Percentiles rank a stretch among this genome's conserved stretches.
Conservation (phyloP, 2,888 invertebrate genomes). For the Drosophila austrosaltans region DNA sequence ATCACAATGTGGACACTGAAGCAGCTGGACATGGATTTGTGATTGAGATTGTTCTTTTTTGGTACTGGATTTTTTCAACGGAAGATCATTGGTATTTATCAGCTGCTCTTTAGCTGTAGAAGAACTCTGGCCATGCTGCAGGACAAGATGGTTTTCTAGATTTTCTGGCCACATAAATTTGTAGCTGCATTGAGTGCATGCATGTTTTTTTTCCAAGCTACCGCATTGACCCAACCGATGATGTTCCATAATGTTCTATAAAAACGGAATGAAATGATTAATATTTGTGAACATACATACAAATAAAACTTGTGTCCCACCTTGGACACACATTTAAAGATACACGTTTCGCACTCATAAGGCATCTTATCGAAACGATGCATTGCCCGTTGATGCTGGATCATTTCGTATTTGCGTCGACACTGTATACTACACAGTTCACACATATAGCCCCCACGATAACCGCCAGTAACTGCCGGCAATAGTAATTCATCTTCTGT, state of each 20-base stretch:
- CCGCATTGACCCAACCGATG: slow-evolving; percentile 84
- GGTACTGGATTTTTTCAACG: neutral
- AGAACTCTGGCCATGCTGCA: slow-evolving; percentile 66
- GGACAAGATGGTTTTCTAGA: slow-evolving; percentile 70
- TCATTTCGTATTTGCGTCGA: slow-evolving; percentile 80
- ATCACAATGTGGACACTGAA: slow-evolving; percentile 86
- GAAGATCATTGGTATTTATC: neutral
- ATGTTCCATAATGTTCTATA: slow-evolving; percentile 84
- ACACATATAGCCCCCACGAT: slow-evolving; percentile 66
- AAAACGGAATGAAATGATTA: slow-evolving; percentile 33
- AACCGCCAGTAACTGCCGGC: neutral
- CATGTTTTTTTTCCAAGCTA: slow-evolving; percentile 72
- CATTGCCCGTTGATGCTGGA: slow-evolving; percentile 79
- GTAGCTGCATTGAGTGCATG: slow-evolving; percentile 78
- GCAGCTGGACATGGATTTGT: slow-evolving; percentile 40
- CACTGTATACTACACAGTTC: slow-evolving; percentile 78
- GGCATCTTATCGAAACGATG: slow-evolving; percentile 84
- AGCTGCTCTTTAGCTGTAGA: neutral
- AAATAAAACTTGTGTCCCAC: slow-evolving; percentile 24
- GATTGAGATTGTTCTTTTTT: slow-evolving; percentile 24
- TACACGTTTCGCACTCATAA: slow-evolving; percentile 85
- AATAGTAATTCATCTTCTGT: slow-evolving; percentile 77
- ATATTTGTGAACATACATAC: neutral
- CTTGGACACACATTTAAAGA: slow-evolving; percentile 85
- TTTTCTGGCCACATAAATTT: slow-evolving; percentile 83